phyloP scores from a whole-genome alignment of 2,888 invertebrate species.

The Lasioglossum morio region DNA sequence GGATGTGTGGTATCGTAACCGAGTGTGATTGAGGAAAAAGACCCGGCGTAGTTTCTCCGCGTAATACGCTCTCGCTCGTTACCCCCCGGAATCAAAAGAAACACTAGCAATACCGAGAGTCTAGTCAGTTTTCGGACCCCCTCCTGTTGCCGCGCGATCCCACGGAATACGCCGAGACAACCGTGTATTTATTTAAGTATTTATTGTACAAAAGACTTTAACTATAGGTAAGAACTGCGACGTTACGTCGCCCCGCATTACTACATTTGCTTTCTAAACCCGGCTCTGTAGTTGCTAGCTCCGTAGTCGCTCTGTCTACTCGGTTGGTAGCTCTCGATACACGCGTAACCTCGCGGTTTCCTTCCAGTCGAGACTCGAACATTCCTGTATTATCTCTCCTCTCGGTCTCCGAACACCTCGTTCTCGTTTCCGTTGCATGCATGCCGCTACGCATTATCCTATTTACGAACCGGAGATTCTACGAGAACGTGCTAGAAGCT shows the following conservation, averaged over 20 bases:
- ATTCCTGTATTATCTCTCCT: neutral
- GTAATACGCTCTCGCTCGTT: slow-evolving; percentile 64
- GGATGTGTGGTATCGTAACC: slow-evolving; percentile 82
- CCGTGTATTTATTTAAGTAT: slow-evolving; percentile 80
- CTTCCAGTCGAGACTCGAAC: neutral
- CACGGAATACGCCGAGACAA: slow-evolving; percentile 47
- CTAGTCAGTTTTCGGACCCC: slow-evolving; percentile 62
- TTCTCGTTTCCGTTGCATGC: neutral
- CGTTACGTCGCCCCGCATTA: slow-evolving; percentile 23
- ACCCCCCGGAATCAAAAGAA: slow-evolving; percentile 43
- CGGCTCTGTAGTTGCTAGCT: neutral
- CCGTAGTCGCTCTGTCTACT: neutral
- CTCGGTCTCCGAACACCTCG: neutral
- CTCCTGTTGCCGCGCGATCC: slow-evolving; percentile 51
- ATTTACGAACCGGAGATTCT: neutral
- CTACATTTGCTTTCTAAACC: slow-evolving; percentile 9
- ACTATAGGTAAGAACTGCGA: slow-evolving; percentile 76
- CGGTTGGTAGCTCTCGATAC: neutral
- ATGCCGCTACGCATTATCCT: neutral
- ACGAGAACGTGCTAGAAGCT: slow-evolving; percentile 24
- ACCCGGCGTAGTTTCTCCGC: slow-evolving; percentile 74
- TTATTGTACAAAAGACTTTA: slow-evolving; percentile 82
- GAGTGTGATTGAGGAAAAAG: slow-evolving; percentile 80
- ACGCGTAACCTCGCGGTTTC: neutral
- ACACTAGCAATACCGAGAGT: slow-evolving; percentile 44